Evolutionary conservation across 2,888 invertebrate genomes (phyloP), one percentile per base, ranked within the genome.

Genomic region (Volucella inanis): DNA sequence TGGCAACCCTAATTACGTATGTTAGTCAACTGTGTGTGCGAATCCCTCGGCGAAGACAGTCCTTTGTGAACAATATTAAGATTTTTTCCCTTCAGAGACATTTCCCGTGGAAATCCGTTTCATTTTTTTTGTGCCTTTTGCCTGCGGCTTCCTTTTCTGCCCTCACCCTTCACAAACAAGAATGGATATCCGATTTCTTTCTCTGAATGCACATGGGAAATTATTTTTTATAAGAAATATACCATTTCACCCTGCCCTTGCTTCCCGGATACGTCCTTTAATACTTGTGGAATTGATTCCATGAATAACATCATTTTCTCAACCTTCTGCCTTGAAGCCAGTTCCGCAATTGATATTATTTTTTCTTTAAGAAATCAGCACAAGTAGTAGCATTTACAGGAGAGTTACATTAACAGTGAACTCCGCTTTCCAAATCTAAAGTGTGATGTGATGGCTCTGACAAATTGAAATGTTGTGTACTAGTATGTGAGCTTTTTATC

Each of bases 161-260:
- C 47, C 54, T 57, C 50, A 71, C 64, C 62, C 78, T 68, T 72
- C 68, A 72, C 43, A 70, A 68, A 72, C 43, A 70, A 68, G 67
- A 81, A 81, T 76, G 75, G 67, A 72, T 84, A 85, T 85, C 80
- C 62, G 62, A 81, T 85, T 81, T 85, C 85, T 81, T 81, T 81
- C 68, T 64, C 80, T 72, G 68, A 85, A 85, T 81, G 85, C 85
- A 81, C 85, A 85, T 85, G 85, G 85, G 85, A 85, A 85, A 85
- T 85, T 85, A 85, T 85, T 85, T 85, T 84, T 84, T 84, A 84
- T 76, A 84, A 74, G 65, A 65, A 84, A 84, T 84, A 80, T 80
- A 79, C 75, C 59, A 75, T 43, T 71, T 61, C 54, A 47, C 65
- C 57, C 68, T 61, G 57, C 54, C 64, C 41, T 31, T 31, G 31